These are phyloP conservation scores for Sitta carolinensis DNA, from an alignment of 2,797 vertebrate genomes.

Conservation along the genomic window DNA sequence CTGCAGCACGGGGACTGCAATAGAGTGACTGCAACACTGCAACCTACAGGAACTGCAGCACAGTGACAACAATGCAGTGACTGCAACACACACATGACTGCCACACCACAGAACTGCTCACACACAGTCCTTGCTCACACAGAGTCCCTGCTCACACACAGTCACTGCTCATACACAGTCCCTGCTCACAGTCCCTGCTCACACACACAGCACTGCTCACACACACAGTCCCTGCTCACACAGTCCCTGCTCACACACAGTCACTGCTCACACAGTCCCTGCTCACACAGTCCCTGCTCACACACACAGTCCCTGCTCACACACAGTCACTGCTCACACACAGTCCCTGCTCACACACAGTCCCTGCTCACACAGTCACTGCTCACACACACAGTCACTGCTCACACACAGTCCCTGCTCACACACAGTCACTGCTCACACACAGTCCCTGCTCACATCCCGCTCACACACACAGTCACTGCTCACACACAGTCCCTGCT, in stretches of 20 bases:
- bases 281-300: too few species aligned
- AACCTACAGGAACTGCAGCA: neutral
- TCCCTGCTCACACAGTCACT: neutral
- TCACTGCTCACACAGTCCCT: neutral
- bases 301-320: too few species aligned
- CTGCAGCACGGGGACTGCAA: neutral
- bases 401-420: neutral
- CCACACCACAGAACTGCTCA: too few species aligned
- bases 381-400: too few species aligned
- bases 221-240: too few species aligned
- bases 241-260: too few species aligned
- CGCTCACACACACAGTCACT: too few species aligned
- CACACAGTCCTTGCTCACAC: neutral
- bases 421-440: too few species aligned
- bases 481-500: neutral
- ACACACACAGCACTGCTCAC: neutral
- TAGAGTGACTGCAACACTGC: neutral
- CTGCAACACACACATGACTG: neutral
- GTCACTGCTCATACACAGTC: neutral
- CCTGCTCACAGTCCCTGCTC: too few species aligned
- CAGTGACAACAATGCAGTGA: too few species aligned
- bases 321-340: neutral
- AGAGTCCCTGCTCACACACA: too few species aligned
- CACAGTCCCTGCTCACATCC: neutral
- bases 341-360: too few species aligned